A percentile compares a stretch with the other conserved stretches of the same genome.
These are phyloP conservation scores for Aporophyla nigra DNA, from an alignment of 2,888 invertebrate genomes.

Conservation along the genomic window DNA sequence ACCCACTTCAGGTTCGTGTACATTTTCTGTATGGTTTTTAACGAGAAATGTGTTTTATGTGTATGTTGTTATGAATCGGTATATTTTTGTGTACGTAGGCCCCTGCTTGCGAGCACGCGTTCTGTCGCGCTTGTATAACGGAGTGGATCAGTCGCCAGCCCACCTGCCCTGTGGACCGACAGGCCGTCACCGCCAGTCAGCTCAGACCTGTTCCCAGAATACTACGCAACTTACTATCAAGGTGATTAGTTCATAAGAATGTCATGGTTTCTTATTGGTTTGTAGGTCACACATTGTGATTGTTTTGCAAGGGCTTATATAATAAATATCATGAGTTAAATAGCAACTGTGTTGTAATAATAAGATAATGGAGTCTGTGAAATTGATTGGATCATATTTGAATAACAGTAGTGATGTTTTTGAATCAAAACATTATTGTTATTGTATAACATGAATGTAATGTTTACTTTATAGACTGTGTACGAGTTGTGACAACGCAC, in stretches of 20 bases:
- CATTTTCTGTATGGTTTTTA: constrained; percentile 23
- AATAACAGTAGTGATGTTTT: constrained; percentile 22
- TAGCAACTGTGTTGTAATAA: constrained; percentile 44
- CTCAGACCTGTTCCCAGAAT: constrained; percentile 98
- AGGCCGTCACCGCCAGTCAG: constrained; percentile 96
- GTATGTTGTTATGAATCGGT: constrained; percentile 27
- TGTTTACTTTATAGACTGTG: constrained; percentile 92
- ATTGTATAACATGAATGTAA: constrained; percentile 22
- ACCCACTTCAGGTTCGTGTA: constrained; percentile 96
- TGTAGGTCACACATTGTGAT: constrained; percentile 73
- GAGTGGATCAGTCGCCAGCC: constrained; percentile 98
- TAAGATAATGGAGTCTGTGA: constrained; percentile 33
- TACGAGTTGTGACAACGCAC: constrained; percentile 97
- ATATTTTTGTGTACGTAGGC: constrained; percentile 91
- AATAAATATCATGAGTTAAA: constrained; percentile 52
- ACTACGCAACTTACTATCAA: constrained; percentile 96
- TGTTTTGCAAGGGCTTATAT: constrained; percentile 68
- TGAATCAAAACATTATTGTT: constrained; percentile 35
- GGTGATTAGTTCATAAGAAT: constrained; percentile 86
- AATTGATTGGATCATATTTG: constrained; percentile 38
- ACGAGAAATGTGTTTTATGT: constrained; percentile 26
- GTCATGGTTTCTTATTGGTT: constrained; percentile 58
- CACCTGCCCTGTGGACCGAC: constrained; percentile 98
- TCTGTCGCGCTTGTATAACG: constrained; percentile 97
- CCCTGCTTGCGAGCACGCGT: constrained; percentile 98